Evolutionary conservation across 2,113 vertebrate genomes (phyloP), one percentile per base, ranked within the genome.

Genomic region (Platycercus adscitus): DNA sequence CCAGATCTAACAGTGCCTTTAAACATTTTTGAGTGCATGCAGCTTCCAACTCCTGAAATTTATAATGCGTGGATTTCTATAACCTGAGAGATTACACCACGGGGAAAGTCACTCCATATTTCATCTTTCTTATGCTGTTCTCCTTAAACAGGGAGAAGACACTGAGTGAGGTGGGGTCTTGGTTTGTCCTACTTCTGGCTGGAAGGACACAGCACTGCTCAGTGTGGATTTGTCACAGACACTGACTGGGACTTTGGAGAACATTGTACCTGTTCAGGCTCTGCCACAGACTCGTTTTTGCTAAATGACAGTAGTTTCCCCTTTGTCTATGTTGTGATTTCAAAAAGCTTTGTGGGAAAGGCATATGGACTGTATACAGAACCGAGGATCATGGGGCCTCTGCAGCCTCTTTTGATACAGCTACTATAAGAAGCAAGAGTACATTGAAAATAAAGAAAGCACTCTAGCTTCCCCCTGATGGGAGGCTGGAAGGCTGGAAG

Each of bases 171-270:
- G 37, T 23, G 35, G 31, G 29, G 7, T 11, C 13, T 93, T 49
- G 37, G 33, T 44, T 80, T 58, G 70, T 20, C 12, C 20, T 83
- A 13, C 31, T 81, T 79, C 63, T 79, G 47, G 26, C 33, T 76
- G 47, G 28, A 64, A 82, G 47, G 25, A 35, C 15, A 6, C 2
- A 11, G 52, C 25, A 13, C 11, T 79, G 55, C 47, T 50, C 47
- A 39, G 26, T 0, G 0, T 1, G 3, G 58, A 41, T 50, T 69
- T 46, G 24, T 72, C 6, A 0, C 9, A 47, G 78, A 26, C 6
- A 26, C 35, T 5, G 2, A 5, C 12, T 31, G 56, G 43, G 39
- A 80, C 72, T 72, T 75, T 1, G 9, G 65, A 82, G 58, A 72
- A 39, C 1, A 1, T 20, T 6, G 13, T 56, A 17, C 12, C 24